Percentiles rank a stretch among this genome's conserved stretches.
phyloP scores from a whole-genome alignment of 2,888 invertebrate genomes.

The Iselma pallidipennis region DNA sequence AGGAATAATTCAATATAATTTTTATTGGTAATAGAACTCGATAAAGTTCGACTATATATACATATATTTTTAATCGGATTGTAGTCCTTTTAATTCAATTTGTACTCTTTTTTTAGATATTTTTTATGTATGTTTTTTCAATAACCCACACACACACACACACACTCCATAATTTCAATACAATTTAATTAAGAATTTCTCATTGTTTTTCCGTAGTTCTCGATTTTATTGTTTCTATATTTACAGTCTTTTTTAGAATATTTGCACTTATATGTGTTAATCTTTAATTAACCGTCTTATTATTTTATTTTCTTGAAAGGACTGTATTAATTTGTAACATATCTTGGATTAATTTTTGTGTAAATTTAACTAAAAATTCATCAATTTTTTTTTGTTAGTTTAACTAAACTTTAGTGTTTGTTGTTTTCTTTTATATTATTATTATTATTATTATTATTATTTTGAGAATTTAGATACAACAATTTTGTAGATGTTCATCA shows the following conservation, averaged over 20 bases:
- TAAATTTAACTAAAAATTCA: conserved; percentile 33
- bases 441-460: too few relatives aligned
- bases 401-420: conserved; percentile 41
- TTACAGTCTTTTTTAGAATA: conserved; percentile 27
- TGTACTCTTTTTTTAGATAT: background rate
- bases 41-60: background rate
- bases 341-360: conserved; percentile 28
- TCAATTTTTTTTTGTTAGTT: conserved; percentile 18
- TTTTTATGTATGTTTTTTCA: background rate
- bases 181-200: conserved; percentile 13
- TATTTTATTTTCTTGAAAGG: conserved; percentile 23
- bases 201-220: conserved; percentile 11
- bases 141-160: too few relatives aligned
- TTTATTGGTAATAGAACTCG: conserved; percentile 1
- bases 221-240: conserved; percentile 18
- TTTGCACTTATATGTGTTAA: too few relatives aligned
- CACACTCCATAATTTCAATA: too few relatives aligned
- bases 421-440: conserved; percentile 20
- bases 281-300: too few relatives aligned
- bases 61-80: background rate
- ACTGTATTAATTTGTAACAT: conserved; percentile 26
- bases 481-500: conserved; percentile 25
- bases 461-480: conserved; percentile 14
- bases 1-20: too few relatives aligned
- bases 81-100: background rate